Base-by-base conservation (phyloP, 2,888 invertebrate genomes). In the Scaptomyza polygonia region DNA sequence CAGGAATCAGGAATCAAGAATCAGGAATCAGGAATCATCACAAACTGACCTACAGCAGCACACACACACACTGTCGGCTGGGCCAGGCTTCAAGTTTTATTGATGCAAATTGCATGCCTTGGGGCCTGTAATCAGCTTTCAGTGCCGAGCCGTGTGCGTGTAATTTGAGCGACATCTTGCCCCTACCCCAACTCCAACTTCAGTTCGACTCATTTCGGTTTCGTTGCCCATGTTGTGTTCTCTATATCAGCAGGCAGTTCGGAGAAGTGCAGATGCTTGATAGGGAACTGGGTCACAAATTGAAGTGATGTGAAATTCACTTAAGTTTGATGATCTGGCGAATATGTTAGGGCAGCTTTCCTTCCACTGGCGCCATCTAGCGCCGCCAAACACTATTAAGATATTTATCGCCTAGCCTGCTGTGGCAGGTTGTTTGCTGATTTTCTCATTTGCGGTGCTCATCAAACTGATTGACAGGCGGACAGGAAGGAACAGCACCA, bases 11-110 rank as follows among this genome's bases (percentile, higher is more conserved):
- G 48, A 44, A 59, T 47, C 56, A 55, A 57, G 45, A 61, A 32
- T 11, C 9, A n/a, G 3, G 36, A 36, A 16, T 36, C 59, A 62
- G 57, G 52, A 55, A 57, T 57, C 62, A 61, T 52, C 62, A 55
- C 70, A 75, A 79, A 79, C 85, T 82, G 86, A 83, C 79, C 86
- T 85, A 85, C 83, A 85, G 83, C 83, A 83, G 74, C 82, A 77
- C 42, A 57, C 42, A 57, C 42, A 57, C 43, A 16, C 18, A 54
- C 34, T 27, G 58, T 36, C 34, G 54, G 58, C 36, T 30, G 54
- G 47, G 49, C 57, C 63, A 56, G 78, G 61, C 70, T 56, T 53
- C 66, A 65, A 69, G 65, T 84, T 86, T 86, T 85, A 85, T 85
- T 86, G 86, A 86, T 86, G 86, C 78, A 85, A 85, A 85, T 86